Evolutionary conservation across 2,113 vertebrate species (phyloP).

Genomic region (Malurus melanocephalus): DNA sequence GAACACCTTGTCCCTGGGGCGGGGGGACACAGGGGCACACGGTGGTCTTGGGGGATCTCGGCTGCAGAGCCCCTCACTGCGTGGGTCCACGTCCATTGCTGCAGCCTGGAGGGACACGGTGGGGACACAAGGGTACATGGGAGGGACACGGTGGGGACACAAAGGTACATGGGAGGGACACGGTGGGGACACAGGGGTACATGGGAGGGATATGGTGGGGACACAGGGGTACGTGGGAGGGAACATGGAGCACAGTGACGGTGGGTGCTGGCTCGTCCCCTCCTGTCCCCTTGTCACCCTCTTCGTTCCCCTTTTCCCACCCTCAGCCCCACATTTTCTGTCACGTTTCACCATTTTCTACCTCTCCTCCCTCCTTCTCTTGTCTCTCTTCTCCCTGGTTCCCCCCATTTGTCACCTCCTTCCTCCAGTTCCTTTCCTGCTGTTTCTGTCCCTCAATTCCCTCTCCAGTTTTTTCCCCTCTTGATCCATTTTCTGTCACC

Average conservation of each 20-base stretch:
- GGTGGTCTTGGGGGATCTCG: neutral
- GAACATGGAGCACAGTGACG: too few relatives aligned
- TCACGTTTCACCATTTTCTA: neutral
- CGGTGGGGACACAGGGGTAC: rapidly evolving
- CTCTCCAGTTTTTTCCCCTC: neutral
- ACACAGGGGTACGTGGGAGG: rapidly evolving
- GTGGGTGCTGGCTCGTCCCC: neutral
- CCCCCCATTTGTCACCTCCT: neutral
- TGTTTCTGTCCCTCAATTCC: neutral
- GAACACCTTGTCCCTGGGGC: neutral
- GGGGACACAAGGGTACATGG: neutral
- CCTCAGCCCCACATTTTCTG: neutral
- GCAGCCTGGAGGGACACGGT: neutral
- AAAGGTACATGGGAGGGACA: neutral
- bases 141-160: neutral
- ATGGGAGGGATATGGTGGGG: neutral
- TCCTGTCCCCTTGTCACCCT: neutral
- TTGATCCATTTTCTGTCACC: neutral
- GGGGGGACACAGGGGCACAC: neutral
- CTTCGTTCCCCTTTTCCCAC: neutral
- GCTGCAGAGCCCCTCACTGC: rapidly evolving
- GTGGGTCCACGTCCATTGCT: neutral
- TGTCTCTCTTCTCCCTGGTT: too few relatives aligned
- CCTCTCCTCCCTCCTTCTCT: neutral
- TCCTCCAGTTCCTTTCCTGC: neutral